A percentile compares a stretch with the other conserved stretches of the same genome.
Conservation (phyloP, 1,140 invertebrate species). For the Micrasema minimum region DNA sequence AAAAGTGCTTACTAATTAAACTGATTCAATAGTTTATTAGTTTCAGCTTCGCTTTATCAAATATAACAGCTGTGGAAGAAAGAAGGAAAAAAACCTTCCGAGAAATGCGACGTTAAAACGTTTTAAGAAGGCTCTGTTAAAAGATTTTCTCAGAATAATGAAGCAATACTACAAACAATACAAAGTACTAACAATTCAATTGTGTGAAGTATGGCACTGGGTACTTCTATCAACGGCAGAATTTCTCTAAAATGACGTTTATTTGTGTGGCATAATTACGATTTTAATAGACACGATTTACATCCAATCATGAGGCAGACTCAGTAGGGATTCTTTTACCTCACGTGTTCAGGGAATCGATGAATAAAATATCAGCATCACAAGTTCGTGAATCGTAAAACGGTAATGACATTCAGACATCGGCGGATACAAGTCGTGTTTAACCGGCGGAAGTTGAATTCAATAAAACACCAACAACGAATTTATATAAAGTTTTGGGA, state of each 20-base stretch:
- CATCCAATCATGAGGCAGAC: too few species aligned
- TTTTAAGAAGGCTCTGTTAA: conserved; percentile 8
- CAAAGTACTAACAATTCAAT: not conserved
- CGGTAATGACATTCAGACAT: conserved; percentile 4
- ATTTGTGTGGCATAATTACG: too few species aligned
- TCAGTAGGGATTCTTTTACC: too few species aligned
- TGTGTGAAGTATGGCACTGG: not conserved
- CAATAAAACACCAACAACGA: not conserved
- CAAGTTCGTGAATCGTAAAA: conserved; percentile 21
- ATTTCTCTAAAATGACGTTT: too few species aligned
- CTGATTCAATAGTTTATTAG: too few species aligned
- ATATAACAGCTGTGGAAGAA: too few species aligned
- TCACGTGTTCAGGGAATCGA: too few species aligned
- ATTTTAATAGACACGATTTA: too few species aligned
- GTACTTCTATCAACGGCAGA: too few species aligned
- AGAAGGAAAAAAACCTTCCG: not conserved
- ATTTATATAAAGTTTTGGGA: not conserved
- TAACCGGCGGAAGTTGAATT: conserved; percentile 4
- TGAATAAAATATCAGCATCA: too few species aligned
- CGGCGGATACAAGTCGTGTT: conserved; percentile 9
- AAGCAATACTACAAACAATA: not conserved
- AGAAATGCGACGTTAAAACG: conserved; percentile 2
- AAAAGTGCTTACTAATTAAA: too few species aligned
- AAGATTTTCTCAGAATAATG: conserved; percentile 1
- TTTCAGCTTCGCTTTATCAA: too few species aligned